Conservation (phyloP, 2,888 invertebrate genomes). For the Himalopsyche kuldschensis region DNA sequence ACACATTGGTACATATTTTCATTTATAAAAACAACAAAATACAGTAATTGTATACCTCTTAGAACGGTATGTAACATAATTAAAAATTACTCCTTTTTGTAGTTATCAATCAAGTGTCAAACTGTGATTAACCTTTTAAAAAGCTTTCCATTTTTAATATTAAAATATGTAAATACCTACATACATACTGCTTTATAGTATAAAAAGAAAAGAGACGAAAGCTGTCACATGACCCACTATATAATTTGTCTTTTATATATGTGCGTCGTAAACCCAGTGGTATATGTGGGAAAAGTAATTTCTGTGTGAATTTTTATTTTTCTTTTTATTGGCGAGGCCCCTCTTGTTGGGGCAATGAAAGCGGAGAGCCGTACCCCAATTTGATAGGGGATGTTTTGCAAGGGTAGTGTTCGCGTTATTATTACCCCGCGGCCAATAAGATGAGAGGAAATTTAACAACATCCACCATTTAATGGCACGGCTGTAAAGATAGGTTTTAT, state of each 20-base stretch:
- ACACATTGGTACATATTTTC: too few species aligned
- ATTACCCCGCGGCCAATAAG: slow-evolving; percentile 18
- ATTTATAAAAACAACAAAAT: too few species aligned
- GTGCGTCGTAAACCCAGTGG: background rate
- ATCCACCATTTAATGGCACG: slow-evolving; percentile 7
- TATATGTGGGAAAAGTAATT: slow-evolving; percentile 29
- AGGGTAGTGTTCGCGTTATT: slow-evolving; percentile 18
- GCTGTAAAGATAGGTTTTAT: slow-evolving; percentile 23
- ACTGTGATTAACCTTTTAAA: too few species aligned
- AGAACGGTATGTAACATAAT: too few species aligned
- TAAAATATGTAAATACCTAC: background rate
- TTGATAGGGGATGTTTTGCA: slow-evolving; percentile 22
- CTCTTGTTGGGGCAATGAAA: background rate
- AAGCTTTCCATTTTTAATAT: too few species aligned
- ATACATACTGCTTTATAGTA: background rate
- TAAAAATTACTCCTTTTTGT: too few species aligned
- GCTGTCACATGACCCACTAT: background rate
- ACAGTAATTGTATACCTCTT: too few species aligned
- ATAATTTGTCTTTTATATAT: background rate
- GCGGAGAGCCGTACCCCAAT: slow-evolving; percentile 1
- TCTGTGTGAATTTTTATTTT: slow-evolving; percentile 21
- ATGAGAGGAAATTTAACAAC: slow-evolving; percentile 3
- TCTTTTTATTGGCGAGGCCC: slow-evolving; percentile 6
- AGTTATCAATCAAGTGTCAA: too few species aligned
- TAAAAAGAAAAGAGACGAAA: background rate